Base-by-base conservation (phyloP, 2,888 invertebrate genomes). In the Leucophenga montana region DNA sequence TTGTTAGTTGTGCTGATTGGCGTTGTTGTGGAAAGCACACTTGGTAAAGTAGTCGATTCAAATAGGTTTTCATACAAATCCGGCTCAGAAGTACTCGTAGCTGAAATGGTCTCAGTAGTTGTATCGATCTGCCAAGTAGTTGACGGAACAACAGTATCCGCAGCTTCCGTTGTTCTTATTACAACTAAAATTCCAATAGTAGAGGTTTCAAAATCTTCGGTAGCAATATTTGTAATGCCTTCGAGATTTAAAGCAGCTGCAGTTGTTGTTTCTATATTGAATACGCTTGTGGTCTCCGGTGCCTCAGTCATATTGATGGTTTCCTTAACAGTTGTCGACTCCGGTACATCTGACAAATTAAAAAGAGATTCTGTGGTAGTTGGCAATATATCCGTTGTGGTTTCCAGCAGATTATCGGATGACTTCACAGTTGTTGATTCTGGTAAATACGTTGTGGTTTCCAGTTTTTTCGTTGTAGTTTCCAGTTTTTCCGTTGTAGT, bases 361-460 rank as follows among this genome's bases (percentile, higher is more conserved):
- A 14, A 4, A 62, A 11, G 50, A 50, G 20, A n/a, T 57, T 20
- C 11, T 5, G 56, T 54, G 1, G 18, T 22, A 22, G 0, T 27
- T 22, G 46, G 18, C 4, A 27, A 27, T 27, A 4, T 27, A 27
- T 27, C 18, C 3, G 56, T 14, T 59, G 20, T 53, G 27, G 61
- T 39, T 31, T 44, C 22, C 20, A 31, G 48, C n/a, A 1, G 67
- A 33, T 65, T 8, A 33, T n/a, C 16, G 5, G n/a, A 18, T 59
- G 57, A n/a, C n/a, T 2, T 16, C 0, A n/a, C 66, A 46, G 2
- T 54, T 66, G 66, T 66, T 27, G 66, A 33, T 1, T 16, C 18
- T 6, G 14, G 9, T 22, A 33, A 27, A n/a, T 73, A 48, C 3
- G 66, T 67, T 8, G 68, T 54, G 8, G 20, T 68, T 56, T 67